Evolutionary conservation across 2,797 vertebrate species (phyloP).

Genomic region (Coccyzus lansbergi): DNA sequence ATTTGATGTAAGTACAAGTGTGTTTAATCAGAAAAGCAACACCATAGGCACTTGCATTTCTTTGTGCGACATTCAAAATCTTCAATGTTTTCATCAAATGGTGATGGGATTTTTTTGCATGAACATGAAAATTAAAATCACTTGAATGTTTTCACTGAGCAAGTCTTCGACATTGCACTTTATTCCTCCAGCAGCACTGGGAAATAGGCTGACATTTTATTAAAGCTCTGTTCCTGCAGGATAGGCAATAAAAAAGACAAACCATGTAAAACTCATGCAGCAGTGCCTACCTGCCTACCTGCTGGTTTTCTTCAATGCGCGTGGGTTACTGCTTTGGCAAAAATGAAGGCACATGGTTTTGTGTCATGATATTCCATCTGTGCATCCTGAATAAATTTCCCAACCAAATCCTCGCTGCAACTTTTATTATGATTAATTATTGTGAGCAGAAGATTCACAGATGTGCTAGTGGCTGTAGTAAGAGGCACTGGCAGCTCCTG

Average conservation of each 20-base stretch:
- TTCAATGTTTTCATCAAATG: neutral
- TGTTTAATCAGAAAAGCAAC: neutral
- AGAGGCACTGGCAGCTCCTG: neutral
- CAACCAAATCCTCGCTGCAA: neutral
- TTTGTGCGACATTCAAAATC: neutral
- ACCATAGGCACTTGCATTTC: neutral
- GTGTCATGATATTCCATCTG: neutral
- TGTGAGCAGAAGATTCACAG: neutral
- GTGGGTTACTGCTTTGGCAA: neutral
- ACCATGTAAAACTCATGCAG: accelerated
- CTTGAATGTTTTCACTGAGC: neutral
- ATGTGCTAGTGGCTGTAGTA: neutral
- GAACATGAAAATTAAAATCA: neutral
- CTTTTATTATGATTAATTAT: neutral
- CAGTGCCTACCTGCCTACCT: neutral
- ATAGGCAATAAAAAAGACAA: neutral
- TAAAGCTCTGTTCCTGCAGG: neutral
- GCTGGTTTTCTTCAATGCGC: accelerated
- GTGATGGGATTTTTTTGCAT: neutral
- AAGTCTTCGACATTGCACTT: neutral
- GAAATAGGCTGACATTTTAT: neutral
- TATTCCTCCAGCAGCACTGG: neutral
- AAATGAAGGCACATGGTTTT: neutral
- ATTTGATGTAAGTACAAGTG: neutral
- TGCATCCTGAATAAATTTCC: neutral